phyloP scores from a whole-genome alignment of 2,113 vertebrate species.

The Thryonomys swinderianus region DNA sequence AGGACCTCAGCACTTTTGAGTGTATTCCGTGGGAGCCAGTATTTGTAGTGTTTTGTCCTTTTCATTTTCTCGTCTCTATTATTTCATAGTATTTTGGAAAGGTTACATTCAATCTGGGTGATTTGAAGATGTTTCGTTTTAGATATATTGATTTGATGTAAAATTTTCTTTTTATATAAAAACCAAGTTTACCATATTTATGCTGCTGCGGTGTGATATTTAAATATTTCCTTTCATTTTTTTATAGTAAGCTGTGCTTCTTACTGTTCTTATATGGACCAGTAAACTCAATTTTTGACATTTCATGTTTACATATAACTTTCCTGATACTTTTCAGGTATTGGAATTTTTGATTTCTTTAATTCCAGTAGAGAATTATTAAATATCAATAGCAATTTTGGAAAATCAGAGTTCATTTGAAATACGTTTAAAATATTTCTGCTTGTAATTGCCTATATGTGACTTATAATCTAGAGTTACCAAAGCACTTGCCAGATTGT shows the following conservation, averaged over 20 bases:
- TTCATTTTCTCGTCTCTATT: constrained; percentile 15
- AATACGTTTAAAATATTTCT: constrained; percentile 31
- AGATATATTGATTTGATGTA: background rate
- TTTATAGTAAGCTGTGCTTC: constrained; percentile 28
- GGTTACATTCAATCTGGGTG: background rate
- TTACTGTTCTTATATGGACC: background rate
- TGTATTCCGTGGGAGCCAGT: constrained; percentile 13
- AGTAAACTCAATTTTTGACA: constrained; percentile 25
- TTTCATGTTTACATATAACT: background rate
- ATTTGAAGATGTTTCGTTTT: constrained; percentile 7
- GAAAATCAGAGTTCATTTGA: constrained; percentile 27
- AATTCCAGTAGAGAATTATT: constrained; percentile 25
- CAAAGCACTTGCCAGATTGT: background rate
- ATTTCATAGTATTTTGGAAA: constrained; percentile 21
- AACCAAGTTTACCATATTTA: constrained; percentile 24
- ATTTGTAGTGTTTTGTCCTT: constrained; percentile 18
- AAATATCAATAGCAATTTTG: background rate
- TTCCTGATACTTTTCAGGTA: background rate
- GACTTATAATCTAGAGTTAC: background rate
- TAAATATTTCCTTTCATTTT: constrained; percentile 50
- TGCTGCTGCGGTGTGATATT: background rate
- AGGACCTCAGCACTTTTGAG: background rate
- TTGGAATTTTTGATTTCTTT: constrained; percentile 61
- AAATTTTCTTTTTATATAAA: background rate
- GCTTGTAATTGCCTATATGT: background rate